Evolutionary conservation across 2,113 vertebrate genomes (phyloP).

Genomic region (Siniperca knerii): DNA sequence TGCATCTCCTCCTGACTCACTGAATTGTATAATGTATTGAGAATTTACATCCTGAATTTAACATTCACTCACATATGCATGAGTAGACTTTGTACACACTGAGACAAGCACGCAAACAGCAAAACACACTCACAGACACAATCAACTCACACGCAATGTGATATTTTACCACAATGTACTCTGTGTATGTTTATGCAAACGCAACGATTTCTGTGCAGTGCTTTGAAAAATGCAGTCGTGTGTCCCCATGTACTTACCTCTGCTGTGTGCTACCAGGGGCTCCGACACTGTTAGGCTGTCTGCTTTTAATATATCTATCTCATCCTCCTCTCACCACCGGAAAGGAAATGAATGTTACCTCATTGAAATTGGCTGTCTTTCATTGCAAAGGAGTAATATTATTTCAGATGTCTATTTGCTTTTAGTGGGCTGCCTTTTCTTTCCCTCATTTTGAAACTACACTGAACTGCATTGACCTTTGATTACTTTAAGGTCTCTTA

Average conservation of each 20-base stretch:
- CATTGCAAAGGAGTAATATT: constrained; percentile 46
- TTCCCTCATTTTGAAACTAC: constrained; percentile 25
- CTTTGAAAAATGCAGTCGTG: constrained; percentile 23
- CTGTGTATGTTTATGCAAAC: constrained; percentile 47
- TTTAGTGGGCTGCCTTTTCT: constrained; percentile 2
- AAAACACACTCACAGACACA: constrained; percentile 14
- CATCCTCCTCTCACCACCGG: constrained; percentile 54
- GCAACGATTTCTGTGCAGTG: constrained; percentile 33
- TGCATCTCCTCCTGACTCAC: background rate
- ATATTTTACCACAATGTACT: constrained; percentile 34
- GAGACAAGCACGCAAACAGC: background rate
- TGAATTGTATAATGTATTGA: background rate
- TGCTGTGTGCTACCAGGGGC: constrained; percentile 35
- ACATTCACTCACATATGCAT: constrained; percentile 24
- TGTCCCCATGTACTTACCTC: constrained; percentile 23
- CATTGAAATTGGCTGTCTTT: constrained; percentile 62
- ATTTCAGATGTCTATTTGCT: constrained; percentile 43
- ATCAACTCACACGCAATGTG: background rate
- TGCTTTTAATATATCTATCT: constrained; percentile 19
- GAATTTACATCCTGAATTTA: constrained; percentile 33
- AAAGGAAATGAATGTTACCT: constrained; percentile 75
- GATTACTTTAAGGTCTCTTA: constrained; percentile 3
- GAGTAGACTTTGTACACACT: constrained; percentile 1
- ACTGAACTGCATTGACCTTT: constrained; percentile 20
- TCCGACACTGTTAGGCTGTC: constrained; percentile 44